Conservation (phyloP, 2,113 vertebrate species). For the Camarhynchus parvulus region DNA sequence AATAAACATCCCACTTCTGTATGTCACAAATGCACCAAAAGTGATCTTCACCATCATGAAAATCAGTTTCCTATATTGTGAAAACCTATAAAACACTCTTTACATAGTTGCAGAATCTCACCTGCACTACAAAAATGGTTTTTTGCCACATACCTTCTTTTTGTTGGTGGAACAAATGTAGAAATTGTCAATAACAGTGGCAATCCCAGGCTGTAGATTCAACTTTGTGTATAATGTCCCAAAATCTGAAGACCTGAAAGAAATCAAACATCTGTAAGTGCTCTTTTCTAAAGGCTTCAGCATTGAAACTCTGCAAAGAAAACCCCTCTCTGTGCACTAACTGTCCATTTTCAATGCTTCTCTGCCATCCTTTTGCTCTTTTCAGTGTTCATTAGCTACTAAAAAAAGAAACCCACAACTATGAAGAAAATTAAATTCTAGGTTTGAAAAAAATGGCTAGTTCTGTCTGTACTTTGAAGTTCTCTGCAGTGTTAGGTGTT, state of each 20-base stretch:
- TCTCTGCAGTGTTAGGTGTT: background rate
- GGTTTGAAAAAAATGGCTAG: background rate
- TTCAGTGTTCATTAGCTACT: background rate
- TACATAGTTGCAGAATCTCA: background rate
- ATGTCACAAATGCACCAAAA: background rate
- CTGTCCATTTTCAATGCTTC: background rate
- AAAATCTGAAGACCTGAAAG: constrained; percentile 90
- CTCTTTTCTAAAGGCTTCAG: background rate
- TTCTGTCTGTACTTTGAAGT: background rate
- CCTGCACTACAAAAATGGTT: background rate
- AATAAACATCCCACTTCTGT: background rate
- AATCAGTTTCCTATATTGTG: background rate
- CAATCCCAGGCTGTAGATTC: constrained; percentile 90
- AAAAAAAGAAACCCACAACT: background rate
- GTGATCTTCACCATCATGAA: background rate
- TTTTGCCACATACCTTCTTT: constrained; percentile 85
- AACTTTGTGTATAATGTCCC: constrained; percentile 94
- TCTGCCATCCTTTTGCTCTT: background rate
- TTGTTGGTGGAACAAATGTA: constrained; percentile 97
- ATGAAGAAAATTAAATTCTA: background rate
- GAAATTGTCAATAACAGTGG: constrained; percentile 94
- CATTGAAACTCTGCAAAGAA: background rate
- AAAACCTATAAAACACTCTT: background rate
- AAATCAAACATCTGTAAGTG: constrained; percentile 14
- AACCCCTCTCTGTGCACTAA: rapidly evolving